Conservation (phyloP, 2,797 vertebrate species). For the Graptemys geographica region DNA sequence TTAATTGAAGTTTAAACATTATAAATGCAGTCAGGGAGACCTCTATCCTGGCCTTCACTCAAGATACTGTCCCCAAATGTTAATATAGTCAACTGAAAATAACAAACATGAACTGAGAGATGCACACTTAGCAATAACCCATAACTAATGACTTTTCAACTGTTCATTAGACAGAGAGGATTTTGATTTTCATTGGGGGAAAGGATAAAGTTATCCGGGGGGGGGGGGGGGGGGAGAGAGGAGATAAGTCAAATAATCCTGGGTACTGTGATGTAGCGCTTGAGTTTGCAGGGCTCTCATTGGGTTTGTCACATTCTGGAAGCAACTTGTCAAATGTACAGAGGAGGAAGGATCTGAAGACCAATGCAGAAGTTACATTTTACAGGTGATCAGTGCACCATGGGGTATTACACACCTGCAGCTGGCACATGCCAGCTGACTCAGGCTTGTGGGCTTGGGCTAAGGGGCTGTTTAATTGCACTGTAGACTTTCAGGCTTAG, state of each 20-base stretch:
- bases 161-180: background rate
- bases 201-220: background rate
- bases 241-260: no score
- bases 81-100: background rate
- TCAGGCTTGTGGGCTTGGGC: background rate
- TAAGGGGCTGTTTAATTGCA: background rate
- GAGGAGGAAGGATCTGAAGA: background rate
- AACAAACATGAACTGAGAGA: background rate
- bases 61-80: background rate
- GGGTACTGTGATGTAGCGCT: background rate
- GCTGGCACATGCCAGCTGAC: background rate
- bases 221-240: no score
- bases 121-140: background rate
- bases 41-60: background rate
- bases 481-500: background rate
- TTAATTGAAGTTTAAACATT: background rate
- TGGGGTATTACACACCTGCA: no score
- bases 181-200: background rate
- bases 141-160: background rate
- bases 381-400: background rate
- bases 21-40: background rate
- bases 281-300: background rate
- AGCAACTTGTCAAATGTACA: background rate
- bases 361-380: slow-evolving; percentile 11
- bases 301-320: accelerated